Conservation (phyloP, 2,113 vertebrate species). For the Lampris megalopsis region DNA sequence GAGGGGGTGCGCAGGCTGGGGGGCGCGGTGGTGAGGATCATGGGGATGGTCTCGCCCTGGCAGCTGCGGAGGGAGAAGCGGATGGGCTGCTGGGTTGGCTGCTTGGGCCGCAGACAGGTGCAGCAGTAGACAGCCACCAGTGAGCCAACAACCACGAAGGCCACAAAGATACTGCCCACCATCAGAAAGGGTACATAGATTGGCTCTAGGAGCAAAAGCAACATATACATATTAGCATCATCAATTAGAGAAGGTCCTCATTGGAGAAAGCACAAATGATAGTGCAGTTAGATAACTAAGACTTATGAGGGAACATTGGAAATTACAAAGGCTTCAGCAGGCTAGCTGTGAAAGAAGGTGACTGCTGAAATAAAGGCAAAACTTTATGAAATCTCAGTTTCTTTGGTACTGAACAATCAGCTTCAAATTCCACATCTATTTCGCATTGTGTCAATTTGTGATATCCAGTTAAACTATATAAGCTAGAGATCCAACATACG, state of each 20-base stretch:
- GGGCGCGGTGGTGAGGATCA: slow-evolving; percentile 91
- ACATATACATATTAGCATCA: neutral
- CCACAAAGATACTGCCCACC: slow-evolving; percentile 96
- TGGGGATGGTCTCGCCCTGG: slow-evolving; percentile 96
- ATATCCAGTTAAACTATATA: too few species aligned
- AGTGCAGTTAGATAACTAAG: neutral
- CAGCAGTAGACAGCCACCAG: slow-evolving; percentile 97
- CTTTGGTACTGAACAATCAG: too few species aligned
- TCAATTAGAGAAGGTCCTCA: neutral
- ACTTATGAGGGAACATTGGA: too few species aligned
- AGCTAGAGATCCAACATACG: too few species aligned
- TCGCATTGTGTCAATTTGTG: too few species aligned
- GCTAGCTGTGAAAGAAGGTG: too few species aligned
- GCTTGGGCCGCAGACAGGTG: slow-evolving; percentile 95
- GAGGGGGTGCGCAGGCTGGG: slow-evolving; percentile 89
- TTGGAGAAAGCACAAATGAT: neutral
- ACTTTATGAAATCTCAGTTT: too few species aligned
- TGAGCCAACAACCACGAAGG: slow-evolving; percentile 94
- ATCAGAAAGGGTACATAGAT: slow-evolving; percentile 97
- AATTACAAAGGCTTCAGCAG: too few species aligned
- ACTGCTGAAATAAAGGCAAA: too few species aligned
- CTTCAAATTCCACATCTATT: too few species aligned
- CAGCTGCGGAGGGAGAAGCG: slow-evolving; percentile 93
- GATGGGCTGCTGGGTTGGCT: slow-evolving; percentile 90
- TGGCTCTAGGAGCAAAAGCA: slow-evolving; percentile 84